Evolutionary conservation across 2,113 vertebrate genomes (phyloP).

Genomic region (Notothenia rossii): DNA sequence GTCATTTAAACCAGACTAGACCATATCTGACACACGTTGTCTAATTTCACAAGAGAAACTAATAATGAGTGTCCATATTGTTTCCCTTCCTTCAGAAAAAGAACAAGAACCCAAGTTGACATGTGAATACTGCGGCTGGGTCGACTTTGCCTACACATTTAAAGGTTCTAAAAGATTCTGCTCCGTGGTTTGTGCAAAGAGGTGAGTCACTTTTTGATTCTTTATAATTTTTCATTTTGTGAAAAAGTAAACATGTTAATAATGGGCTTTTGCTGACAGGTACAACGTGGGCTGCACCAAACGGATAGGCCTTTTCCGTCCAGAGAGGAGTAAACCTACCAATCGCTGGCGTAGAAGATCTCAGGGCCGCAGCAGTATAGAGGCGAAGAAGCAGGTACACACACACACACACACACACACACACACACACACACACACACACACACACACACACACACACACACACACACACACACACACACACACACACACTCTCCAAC

Average conservation of each 20-base stretch:
- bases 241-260: not conserved
- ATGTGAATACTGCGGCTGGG: slow-evolving; percentile 96
- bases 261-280: slow-evolving; percentile 74
- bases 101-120: slow-evolving; percentile 92
- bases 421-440: not conserved
- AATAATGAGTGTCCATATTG: not conserved
- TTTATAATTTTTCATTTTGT: not conserved
- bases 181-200: slow-evolving; percentile 96
- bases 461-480: not conserved
- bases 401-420: not conserved
- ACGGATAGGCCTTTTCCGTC: slow-evolving; percentile 93
- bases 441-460: not conserved
- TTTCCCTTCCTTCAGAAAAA: slow-evolving; percentile 63
- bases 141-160: slow-evolving; percentile 97
- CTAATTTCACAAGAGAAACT: not conserved
- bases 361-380: slow-evolving; percentile 85
- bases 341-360: slow-evolving; percentile 86
- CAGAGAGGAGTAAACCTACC: slow-evolving; percentile 88
- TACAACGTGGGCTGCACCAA: slow-evolving; percentile 98
- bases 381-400: slow-evolving; percentile 92
- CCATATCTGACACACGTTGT: not conserved
- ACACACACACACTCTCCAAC: not conserved
- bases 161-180: slow-evolving; percentile 98
- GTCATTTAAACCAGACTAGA: no score
- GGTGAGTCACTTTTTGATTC: slow-evolving; percentile 73